phyloP scores from a whole-genome alignment of 2,113 vertebrate species.

The Ornithorhynchus anatinus region DNA sequence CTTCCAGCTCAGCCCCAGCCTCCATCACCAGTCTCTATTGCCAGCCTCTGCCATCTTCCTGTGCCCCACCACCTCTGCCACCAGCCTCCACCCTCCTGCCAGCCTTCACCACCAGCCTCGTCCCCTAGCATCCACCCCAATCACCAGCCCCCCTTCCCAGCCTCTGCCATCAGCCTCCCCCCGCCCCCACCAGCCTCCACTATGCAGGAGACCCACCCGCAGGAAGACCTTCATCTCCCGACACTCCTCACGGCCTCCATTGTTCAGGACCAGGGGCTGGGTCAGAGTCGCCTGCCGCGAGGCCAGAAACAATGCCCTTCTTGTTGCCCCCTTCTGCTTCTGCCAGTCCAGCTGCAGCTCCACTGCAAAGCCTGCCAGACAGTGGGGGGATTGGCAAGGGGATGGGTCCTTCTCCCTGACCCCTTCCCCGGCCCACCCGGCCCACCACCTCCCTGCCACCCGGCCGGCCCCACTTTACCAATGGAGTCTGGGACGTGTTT shows the following conservation, averaged over 20 bases:
- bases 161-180: background rate
- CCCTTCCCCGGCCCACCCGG: background rate
- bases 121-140: no score
- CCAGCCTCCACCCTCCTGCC: fast-evolving
- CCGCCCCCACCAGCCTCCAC: background rate
- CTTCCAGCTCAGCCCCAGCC: no score
- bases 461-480: constrained; percentile 80
- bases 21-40: no score
- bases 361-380: constrained; percentile 78
- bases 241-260: constrained; percentile 72
- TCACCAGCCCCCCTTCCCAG: fast-evolving
- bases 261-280: constrained; percentile 69
- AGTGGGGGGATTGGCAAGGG: background rate
- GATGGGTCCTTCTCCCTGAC: fast-evolving
- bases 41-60: no score
- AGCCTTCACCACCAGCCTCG: no score
- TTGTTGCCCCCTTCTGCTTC: constrained; percentile 83
- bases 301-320: constrained; percentile 81
- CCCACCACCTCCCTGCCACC: background rate
- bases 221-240: constrained; percentile 84
- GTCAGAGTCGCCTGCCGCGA: constrained; percentile 74
- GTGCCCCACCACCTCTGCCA: background rate
- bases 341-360: constrained; percentile 85
- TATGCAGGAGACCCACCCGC: constrained; percentile 63
- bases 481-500: constrained; percentile 83